A percentile compares a stretch with the other conserved stretches of the same genome.
Conservation (phyloP, 2,797 vertebrate species). For the Graptemys geographica region DNA sequence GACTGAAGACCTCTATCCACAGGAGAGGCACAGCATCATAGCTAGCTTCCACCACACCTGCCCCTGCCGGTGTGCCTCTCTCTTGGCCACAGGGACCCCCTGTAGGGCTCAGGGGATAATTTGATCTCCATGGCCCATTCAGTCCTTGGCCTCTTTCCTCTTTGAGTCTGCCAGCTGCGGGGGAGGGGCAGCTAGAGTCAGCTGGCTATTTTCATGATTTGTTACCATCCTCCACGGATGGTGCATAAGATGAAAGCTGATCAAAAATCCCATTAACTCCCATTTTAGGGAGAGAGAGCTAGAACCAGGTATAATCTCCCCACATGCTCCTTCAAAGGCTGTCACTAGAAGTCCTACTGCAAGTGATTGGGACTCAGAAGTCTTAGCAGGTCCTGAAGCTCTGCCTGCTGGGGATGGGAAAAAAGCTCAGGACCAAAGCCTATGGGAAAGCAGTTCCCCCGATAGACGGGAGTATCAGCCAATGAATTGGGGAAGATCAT, state of each 20-base stretch:
- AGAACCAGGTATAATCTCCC: neutral
- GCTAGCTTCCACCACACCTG: neutral
- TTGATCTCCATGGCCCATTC: fast-evolving
- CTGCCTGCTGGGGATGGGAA: neutral
- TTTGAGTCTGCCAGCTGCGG: neutral
- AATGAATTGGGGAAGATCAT: neutral
- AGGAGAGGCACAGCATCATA: fast-evolving
- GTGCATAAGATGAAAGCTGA: neutral
- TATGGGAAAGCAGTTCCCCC: neutral
- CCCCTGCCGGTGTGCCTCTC: neutral
- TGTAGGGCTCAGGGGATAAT: fast-evolving
- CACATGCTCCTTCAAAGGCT: neutral
- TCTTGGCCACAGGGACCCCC: fast-evolving
- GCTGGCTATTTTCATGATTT: neutral
- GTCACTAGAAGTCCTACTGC: neutral
- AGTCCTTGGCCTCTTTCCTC: neutral
- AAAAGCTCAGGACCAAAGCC: neutral
- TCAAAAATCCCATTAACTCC: neutral
- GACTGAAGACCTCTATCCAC: neutral
- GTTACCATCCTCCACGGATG: neutral
- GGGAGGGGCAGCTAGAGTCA: neutral
- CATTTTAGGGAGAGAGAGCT: neutral
- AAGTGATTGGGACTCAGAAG: neutral
- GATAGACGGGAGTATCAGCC: neutral
- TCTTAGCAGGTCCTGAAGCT: neutral